These are phyloP conservation scores for Grammomys dolichurus DNA, from an alignment of 2,113 vertebrate species.

Conservation along the genomic window DNA sequence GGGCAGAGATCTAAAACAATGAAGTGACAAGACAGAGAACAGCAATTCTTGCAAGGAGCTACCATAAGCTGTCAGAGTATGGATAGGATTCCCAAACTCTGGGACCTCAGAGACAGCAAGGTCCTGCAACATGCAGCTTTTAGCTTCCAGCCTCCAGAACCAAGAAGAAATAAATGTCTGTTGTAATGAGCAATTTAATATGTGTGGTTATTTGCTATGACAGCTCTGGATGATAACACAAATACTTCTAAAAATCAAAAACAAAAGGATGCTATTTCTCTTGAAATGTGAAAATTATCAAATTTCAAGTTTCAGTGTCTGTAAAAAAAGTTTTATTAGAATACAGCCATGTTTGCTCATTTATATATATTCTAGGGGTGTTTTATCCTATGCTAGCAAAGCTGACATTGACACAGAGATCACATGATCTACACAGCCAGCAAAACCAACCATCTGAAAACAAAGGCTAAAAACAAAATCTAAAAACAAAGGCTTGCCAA, in stretches of 20 bases:
- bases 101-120: not conserved
- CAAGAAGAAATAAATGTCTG: not conserved
- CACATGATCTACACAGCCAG: not conserved
- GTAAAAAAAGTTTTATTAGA: slow-evolving; percentile 34
- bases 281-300: not conserved
- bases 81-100: not conserved
- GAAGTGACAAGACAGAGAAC: not conserved
- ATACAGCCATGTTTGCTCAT: not conserved
- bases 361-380: not conserved
- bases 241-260: not conserved
- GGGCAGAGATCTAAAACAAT: not conserved
- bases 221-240: not conserved
- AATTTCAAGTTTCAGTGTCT: slow-evolving; percentile 23
- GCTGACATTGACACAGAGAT: not conserved
- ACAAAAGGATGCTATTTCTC: slow-evolving; percentile 27
- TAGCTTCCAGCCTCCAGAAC: slow-evolving; percentile 3
- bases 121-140: not conserved
- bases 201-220: not conserved
- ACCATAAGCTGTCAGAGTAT: not conserved
- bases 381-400: not conserved
- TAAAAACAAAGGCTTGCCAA: not conserved
- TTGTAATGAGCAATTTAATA: not conserved
- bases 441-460: not conserved
- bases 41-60: not conserved
- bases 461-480: not conserved